These are phyloP conservation scores for Acrocephalus kingi DNA, from an alignment of 2,113 vertebrate species.

Conservation along the genomic window DNA sequence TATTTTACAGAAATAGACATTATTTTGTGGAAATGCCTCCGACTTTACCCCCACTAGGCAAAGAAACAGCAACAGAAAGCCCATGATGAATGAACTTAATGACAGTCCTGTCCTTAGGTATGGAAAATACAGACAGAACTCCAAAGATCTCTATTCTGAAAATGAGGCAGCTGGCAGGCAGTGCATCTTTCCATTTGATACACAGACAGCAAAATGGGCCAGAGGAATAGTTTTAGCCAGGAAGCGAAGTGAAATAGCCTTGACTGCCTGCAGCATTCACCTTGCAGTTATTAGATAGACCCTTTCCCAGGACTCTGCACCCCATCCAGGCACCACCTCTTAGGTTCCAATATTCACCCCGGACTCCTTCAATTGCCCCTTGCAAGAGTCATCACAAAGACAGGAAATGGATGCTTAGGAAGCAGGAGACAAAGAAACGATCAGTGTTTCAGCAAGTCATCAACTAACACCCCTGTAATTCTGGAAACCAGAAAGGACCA, in stretches of 20 bases:
- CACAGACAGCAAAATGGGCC: background rate
- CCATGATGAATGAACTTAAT: background rate
- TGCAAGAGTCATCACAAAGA: background rate
- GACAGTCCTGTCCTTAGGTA: background rate
- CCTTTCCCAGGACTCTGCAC: background rate
- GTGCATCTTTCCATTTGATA: background rate
- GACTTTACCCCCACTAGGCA: background rate
- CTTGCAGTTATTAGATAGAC: background rate
- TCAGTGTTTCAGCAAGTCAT: background rate
- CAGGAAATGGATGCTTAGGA: background rate
- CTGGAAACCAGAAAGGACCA: slow-evolving; percentile 7
- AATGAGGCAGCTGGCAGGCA: background rate
- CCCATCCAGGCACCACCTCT: background rate
- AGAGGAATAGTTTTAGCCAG: background rate
- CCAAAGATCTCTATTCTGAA: background rate
- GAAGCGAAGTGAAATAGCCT: background rate
- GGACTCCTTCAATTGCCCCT: background rate
- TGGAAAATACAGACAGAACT: background rate
- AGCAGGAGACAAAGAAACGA: background rate
- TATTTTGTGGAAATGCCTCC: background rate
- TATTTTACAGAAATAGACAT: background rate
- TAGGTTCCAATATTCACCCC: background rate
- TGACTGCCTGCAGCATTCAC: background rate
- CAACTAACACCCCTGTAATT: background rate
- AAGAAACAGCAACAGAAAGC: background rate